A percentile compares a stretch with the other conserved stretches of the same genome.
These are phyloP conservation scores for Spinibarbus caldwelli DNA, from an alignment of 2,797 vertebrate genomes.

Conservation along the genomic window DNA sequence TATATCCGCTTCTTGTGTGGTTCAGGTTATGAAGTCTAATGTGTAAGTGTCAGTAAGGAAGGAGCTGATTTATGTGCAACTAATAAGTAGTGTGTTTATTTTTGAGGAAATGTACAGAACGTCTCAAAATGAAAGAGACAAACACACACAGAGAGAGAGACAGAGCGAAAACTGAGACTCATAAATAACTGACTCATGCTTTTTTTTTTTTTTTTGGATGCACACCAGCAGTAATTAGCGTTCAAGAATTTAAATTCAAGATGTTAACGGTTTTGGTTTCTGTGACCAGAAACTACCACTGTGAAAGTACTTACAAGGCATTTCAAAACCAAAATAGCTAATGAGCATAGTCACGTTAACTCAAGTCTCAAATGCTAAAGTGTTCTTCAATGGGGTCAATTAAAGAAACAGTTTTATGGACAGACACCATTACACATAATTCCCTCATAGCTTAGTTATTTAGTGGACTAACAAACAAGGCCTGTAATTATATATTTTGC, in stretches of 20 bases:
- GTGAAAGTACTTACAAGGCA: background rate
- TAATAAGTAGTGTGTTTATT: slow-evolving; percentile 61
- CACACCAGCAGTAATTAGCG: slow-evolving; percentile 14
- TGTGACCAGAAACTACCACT: slow-evolving; percentile 5
- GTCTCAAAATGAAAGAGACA: slow-evolving; percentile 31
- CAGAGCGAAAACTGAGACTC: background rate
- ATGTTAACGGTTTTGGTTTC: background rate
- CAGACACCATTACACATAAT: background rate
- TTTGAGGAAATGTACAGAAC: slow-evolving; percentile 53
- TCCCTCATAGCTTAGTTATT: background rate
- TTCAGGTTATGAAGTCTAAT: slow-evolving; percentile 50
- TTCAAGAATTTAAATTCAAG: slow-evolving; percentile 2
- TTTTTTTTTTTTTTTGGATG: slow-evolving; percentile 3
- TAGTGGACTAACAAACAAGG: background rate
- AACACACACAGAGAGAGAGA: background rate
- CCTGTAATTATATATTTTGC: background rate
- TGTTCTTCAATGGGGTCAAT: background rate
- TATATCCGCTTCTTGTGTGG: slow-evolving; percentile 54
- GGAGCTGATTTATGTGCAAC: slow-evolving; percentile 53
- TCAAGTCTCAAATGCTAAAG: background rate
- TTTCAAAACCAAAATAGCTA: slow-evolving; percentile 12
- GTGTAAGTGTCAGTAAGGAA: slow-evolving; percentile 32
- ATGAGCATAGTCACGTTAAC: background rate
- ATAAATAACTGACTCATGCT: slow-evolving; percentile 32
- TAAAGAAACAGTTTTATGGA: background rate